phyloP scores from a whole-genome alignment of 2,797 vertebrate genomes.

The Neostethus bicornis region DNA sequence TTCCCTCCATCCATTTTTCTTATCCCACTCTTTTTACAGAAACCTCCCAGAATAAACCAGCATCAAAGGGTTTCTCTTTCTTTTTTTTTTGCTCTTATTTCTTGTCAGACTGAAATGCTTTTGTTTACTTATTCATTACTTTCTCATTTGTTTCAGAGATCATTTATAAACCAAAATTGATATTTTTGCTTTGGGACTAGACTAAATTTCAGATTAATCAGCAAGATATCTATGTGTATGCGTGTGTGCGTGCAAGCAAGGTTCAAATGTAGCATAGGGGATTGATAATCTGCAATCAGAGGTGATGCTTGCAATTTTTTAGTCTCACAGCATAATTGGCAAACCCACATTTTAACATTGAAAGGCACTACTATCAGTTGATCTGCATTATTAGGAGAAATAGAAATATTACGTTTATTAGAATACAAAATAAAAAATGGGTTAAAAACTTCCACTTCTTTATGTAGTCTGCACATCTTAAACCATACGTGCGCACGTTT shows the following conservation, averaged over 20 bases:
- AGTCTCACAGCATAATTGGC: no score
- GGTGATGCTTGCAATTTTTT: slow-evolving; percentile 7
- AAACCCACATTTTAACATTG: no score
- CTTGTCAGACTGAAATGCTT: slow-evolving; percentile 37
- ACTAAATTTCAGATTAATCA: slow-evolving; percentile 13
- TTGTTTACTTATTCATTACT: slow-evolving; percentile 53
- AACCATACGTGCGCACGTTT: background rate
- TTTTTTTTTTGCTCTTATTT: slow-evolving; percentile 1
- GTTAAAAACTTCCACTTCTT: no score
- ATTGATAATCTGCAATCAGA: slow-evolving; percentile 12
- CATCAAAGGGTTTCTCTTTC: slow-evolving; percentile 4
- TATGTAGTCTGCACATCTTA: slow-evolving; percentile 4
- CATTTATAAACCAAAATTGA: slow-evolving; percentile 29
- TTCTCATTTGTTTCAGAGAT: slow-evolving; percentile 40
- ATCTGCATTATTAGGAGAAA: no score
- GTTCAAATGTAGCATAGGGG: background rate
- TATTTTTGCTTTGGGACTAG: slow-evolving; percentile 5
- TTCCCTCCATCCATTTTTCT: slow-evolving; percentile 13
- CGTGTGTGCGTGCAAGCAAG: slow-evolving; percentile 8
- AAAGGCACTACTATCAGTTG: no score
- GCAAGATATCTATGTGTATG: slow-evolving; percentile 1
- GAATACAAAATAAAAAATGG: no score
- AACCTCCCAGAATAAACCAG: slow-evolving; percentile 27
- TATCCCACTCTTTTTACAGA: slow-evolving; percentile 19
- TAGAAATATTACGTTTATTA: no score